Base-by-base conservation (phyloP, 1,140 invertebrate genomes). In the Orchesella cincta region DNA sequence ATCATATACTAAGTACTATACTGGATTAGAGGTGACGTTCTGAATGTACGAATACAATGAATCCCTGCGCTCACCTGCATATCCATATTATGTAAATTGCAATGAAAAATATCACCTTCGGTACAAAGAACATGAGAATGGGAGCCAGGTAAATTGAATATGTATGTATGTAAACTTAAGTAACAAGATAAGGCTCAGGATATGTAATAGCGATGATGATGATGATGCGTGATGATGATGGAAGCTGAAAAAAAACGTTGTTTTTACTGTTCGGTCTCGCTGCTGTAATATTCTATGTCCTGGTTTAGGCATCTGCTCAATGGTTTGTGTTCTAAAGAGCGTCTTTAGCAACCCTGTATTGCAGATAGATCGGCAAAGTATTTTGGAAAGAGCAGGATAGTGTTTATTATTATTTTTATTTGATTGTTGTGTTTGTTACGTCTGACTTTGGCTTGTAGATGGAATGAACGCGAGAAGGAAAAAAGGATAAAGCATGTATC, bases 401-500 rank as follows among this genome's bases (percentile, higher is more conserved):
- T 57, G n/a, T 14, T 46, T 57, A 57, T 57, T 57, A 57, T 57
- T 57, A n/a, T 57, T 57, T n/a, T n/a, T n/a, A n/a, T n/a, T n/a
- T n/a, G n/a, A n/a, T n/a, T 57, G 39, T 57, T 57, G 23, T 57
- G 12, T 12, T 57, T 57, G 12, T 57, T 12, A 18, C 26, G 26
- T 5, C 39, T 46, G n/a, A n/a, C 39, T 46, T 26, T 57, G 54
- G 54, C 54, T 57, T 8, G n/a, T n/a, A n/a, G n/a, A n/a, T n/a
- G n/a, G n/a, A n/a, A n/a, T n/a, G n/a, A n/a, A 26, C 54, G 23
- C 54, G 23, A 26, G 12, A 57, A n/a, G n/a, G 54, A 18, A 57
- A 57, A 16, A 26, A 16, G 54, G 3, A 57, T 8, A 57, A 57
- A 57, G 3, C 54, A 57, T n/a, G n/a, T 57, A 57, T 26, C 12